phyloP scores from a whole-genome alignment of 2,797 vertebrate genomes.

The Galagoides demidoff region DNA sequence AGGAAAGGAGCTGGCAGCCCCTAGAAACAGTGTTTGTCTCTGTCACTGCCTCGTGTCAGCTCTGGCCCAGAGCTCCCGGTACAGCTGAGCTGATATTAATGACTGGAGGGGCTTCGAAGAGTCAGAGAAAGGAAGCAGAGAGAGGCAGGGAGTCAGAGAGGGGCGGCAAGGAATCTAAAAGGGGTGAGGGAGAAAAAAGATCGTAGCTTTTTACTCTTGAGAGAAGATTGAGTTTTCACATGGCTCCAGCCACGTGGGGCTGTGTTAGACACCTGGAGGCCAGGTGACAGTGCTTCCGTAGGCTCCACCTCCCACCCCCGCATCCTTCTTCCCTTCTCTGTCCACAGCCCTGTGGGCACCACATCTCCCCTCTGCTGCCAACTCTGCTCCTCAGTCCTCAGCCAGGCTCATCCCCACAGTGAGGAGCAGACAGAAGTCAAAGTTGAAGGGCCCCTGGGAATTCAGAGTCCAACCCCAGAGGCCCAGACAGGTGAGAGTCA shows the following conservation, averaged over 20 bases:
- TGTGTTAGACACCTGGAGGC: conserved; percentile 17
- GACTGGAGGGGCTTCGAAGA: neutral
- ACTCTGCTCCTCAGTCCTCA: neutral
- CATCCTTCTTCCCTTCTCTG: neutral
- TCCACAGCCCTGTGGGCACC: neutral
- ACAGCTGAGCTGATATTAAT: neutral
- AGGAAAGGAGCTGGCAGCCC: neutral
- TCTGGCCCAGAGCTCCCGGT: neutral
- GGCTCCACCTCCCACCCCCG: neutral
- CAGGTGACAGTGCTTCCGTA: conserved; percentile 24
- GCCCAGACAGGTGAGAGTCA: neutral
- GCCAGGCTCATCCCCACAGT: neutral
- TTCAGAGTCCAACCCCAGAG: neutral
- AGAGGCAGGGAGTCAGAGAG: neutral
- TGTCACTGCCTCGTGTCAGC: neutral
- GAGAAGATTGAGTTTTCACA: conserved; percentile 31
- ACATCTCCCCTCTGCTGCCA: neutral
- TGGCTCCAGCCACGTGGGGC: conserved; percentile 46
- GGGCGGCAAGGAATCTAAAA: neutral
- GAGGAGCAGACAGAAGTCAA: neutral
- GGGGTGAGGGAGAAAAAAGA: neutral
- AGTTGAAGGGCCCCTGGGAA: neutral
- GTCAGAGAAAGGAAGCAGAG: neutral
- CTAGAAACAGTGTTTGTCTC: neutral
- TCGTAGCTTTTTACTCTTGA: neutral